phyloP scores from a whole-genome alignment of 2,797 vertebrate genomes.

The Novumbra hubbsi region DNA sequence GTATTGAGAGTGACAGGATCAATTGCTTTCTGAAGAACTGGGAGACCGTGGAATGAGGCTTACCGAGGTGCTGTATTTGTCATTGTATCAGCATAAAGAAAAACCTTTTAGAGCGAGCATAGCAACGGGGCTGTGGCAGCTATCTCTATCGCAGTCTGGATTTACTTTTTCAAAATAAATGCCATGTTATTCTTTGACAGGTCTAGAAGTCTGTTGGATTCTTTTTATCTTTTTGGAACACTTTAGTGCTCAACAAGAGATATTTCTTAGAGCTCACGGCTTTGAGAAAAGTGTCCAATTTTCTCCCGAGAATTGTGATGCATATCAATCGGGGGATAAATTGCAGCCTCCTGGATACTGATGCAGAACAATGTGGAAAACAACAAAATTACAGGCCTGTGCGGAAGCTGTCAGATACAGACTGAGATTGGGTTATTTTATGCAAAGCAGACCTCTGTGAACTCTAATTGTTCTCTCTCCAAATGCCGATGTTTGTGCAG shows the following conservation, averaged over 20 bases:
- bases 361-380: constrained; percentile 54
- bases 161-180: constrained; percentile 7
- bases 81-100: background rate
- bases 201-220: background rate
- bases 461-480: constrained; percentile 53
- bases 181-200: constrained; percentile 3
- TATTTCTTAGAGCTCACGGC: constrained; percentile 20
- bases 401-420: constrained; percentile 44
- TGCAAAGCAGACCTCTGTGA: constrained; percentile 45
- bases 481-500: constrained; percentile 33
- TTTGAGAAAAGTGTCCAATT: constrained; percentile 32
- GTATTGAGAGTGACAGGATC: constrained; percentile 34
- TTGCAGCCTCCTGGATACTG: constrained; percentile 43
- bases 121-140: background rate
- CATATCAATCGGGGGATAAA: constrained; percentile 38
- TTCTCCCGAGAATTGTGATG: constrained; percentile 32
- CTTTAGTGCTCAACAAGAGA: constrained; percentile 1
- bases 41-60: background rate
- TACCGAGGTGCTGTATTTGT: background rate
- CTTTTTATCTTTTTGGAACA: background rate
- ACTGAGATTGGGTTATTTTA: constrained; percentile 45
- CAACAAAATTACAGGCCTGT: constrained; percentile 54
- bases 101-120: constrained; percentile 1
- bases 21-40: constrained; percentile 28
- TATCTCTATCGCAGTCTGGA: background rate